Conservation (phyloP, 2,888 invertebrate genomes). For the Latrodectus elegans region DNA sequence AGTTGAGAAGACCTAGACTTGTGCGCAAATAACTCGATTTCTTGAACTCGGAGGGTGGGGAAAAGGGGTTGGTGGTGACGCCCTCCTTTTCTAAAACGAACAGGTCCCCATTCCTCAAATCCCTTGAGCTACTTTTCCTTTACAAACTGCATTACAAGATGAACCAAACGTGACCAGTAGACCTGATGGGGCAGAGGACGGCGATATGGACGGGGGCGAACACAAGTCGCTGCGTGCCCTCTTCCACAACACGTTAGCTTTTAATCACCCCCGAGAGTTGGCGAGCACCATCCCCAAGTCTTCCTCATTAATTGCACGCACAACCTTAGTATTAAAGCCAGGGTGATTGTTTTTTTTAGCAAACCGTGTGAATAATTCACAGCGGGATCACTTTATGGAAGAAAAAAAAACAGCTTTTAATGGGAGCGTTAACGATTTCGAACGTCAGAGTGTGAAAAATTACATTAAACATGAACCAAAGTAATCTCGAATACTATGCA, state of each 20-base stretch:
- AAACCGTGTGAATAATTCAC: not conserved
- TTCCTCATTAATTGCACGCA: too few species aligned
- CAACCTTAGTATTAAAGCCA: too few species aligned
- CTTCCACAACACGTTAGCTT: conserved; percentile 8
- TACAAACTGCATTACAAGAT: conserved; percentile 49
- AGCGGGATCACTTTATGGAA: not conserved
- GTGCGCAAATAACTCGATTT: conserved; percentile 19
- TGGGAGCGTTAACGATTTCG: not conserved
- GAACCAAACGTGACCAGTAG: conserved; percentile 43
- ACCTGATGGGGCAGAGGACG: conserved; percentile 10
- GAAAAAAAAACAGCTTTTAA: not conserved
- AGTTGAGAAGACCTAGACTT: not conserved
- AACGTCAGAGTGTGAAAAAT: too few species aligned
- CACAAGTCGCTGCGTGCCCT: too few species aligned
- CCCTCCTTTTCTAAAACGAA: not conserved
- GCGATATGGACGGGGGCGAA: not conserved
- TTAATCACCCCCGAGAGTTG: conserved; percentile 8
- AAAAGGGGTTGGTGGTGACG: not conserved
- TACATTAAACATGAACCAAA: too few species aligned
- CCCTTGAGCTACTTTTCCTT: conserved; percentile 31
- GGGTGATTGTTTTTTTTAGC: not conserved
- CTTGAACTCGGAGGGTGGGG: not conserved
- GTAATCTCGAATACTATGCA: too few species aligned
- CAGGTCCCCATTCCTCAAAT: conserved; percentile 1
- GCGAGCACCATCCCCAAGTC: not conserved